Conservation (phyloP, 2,797 vertebrate genomes). For the Echiichthys vipera region DNA sequence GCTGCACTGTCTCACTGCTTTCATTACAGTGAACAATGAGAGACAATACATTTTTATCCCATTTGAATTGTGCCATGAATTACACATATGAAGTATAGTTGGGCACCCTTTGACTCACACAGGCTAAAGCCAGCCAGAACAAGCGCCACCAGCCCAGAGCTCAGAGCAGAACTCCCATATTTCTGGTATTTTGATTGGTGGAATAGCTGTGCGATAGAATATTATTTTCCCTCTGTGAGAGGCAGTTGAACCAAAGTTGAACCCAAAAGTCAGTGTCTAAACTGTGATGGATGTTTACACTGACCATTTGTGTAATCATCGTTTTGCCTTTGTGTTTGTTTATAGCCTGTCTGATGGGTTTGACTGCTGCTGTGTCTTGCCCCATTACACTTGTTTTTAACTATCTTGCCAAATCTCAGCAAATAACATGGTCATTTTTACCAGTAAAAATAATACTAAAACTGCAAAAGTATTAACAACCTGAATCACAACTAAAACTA, state of each 20-base stretch:
- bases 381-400: background rate
- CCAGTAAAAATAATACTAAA: background rate
- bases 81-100: too few relatives aligned
- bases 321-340: background rate
- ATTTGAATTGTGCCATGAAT: too few relatives aligned
- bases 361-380: background rate
- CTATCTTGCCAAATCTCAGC: background rate
- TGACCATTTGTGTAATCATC: background rate
- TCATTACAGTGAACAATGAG: background rate
- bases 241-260: background rate
- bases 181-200: too few relatives aligned
- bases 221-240: too few relatives aligned
- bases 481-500: background rate
- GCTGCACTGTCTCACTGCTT: background rate
- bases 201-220: too few relatives aligned
- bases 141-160: too few relatives aligned
- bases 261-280: background rate
- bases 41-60: too few relatives aligned
- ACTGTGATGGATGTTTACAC: background rate
- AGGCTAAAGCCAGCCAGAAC: too few relatives aligned
- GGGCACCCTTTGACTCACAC: too few relatives aligned
- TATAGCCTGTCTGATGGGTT: background rate
- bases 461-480: background rate
- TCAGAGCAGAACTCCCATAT: too few relatives aligned
- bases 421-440: background rate